Base-by-base conservation (phyloP, 2,797 vertebrate genomes). In the Allobates femoralis region DNA sequence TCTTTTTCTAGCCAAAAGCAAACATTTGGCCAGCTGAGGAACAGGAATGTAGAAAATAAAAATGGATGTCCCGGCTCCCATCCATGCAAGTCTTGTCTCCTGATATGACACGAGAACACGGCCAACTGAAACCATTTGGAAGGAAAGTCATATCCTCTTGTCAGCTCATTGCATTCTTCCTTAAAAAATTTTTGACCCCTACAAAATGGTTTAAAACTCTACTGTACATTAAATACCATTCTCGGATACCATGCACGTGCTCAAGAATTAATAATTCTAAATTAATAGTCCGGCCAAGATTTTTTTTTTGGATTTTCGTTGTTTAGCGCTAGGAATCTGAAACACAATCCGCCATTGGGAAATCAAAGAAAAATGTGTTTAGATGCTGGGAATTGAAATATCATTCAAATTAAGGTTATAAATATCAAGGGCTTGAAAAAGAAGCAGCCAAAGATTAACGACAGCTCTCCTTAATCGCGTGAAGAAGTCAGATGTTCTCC, bases 391-490 rank as follows among this genome's bases (percentile, higher is more conserved):
- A 81, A 86, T 81, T 62, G 56, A 73, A 80, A 86, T 75, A 86
- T 81, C 79, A 80, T 37, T 86, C 79, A 86, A 86, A 81, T 76
- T 86, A 79, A 81, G 50, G 26, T 86, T 75, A 71, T 81, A 86
- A 86, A 86, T 81, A 86, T 81, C 41, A 28, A 58, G 81, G 30
- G 76, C 19, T 18, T 46, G 51, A 81, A 23, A 37, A 55, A 81
- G 23, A 37, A 55, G 19, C 12, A 58, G 67, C 79, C 85, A 86
- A 81, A 80, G 67, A 81, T 86, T 75, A 81, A 86, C 56, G 26
- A 81, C 69, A 86, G 15, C 23, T 55, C 51, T 71, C 62, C n/a
- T 28, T 86, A 80, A 71, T 81, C 79, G 71, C 58, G 78, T 74
- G 85, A 86, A 76, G 46, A 64, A 30, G 28, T 81, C 85, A 86